These are phyloP conservation scores for Myrmecobius fasciatus DNA, from an alignment of 2,113 vertebrate genomes.

Conservation along the genomic window DNA sequence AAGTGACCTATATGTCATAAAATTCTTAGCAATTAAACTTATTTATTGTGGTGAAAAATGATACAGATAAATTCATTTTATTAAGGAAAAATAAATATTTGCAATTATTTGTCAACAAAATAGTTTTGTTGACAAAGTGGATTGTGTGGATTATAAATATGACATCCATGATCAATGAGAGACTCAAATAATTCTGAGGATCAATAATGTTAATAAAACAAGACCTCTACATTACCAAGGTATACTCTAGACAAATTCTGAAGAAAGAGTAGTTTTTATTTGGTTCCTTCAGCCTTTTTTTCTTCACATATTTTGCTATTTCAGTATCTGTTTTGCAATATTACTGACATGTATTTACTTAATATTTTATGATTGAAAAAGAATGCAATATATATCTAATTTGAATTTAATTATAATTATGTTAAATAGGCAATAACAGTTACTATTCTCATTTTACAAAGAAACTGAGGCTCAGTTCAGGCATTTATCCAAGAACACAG, in stretches of 20 bases:
- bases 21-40: background rate
- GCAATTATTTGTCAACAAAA: background rate
- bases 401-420: background rate
- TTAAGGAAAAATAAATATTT: background rate
- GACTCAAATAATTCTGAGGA: background rate
- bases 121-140: too few relatives aligned
- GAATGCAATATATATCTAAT: background rate
- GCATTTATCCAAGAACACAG: background rate
- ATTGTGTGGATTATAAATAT: background rate
- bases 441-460: background rate
- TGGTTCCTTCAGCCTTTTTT: background rate
- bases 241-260: background rate
- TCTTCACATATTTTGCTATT: background rate
- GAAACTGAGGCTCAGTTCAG: background rate
- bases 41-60: background rate
- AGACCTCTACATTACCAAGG: background rate
- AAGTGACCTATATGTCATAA: background rate
- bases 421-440: background rate
- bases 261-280: background rate
- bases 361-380: background rate
- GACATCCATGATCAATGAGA: background rate
- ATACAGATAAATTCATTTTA: background rate
- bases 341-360: background rate
- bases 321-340: background rate
- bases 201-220: background rate